Base-by-base conservation (phyloP, 2,888 invertebrate genomes). In the Trissoscelio sp. region DNA sequence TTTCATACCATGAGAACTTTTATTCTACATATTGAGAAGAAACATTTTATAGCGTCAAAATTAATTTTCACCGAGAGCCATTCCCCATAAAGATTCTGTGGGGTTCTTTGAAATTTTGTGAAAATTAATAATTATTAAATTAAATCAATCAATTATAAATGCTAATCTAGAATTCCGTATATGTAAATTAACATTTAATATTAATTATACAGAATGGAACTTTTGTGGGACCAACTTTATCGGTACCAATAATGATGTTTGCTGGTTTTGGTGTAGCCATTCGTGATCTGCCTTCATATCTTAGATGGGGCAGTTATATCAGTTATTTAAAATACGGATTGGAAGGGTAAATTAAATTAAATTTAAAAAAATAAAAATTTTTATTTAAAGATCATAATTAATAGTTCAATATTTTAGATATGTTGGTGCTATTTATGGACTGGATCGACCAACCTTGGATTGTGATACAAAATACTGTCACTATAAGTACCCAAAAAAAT, bases 211-310 rank as follows among this genome's bases (percentile, higher is more conserved):
- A 98, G 97, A 98, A 98, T 89, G 98, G 98, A 3, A 98, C 98
- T 3, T 99, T 98, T 92, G 92, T 98, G 85, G 98, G 98, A 0
- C 98, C 98, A 0, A 96, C 97, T 0, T 92, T 98, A 9, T 95
- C 96, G 1, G 97, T 98, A 28, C 98, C 98, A 0, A 95, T 98
- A 93, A 97, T 99, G 95, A 96, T 98, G 95, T 98, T 98, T 90
- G 97, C 98, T 66, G 98, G 98, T 0, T 98, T 98, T 91, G 98
- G 98, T 14, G 98, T 98, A 5, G 96, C 96, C 0, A 57, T 98
- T 31, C 93, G 95, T 0, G 98, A 98, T 89, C 93, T 98, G 74
- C 98, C 98, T 0, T 87, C 91, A 0, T 97, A 97, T 90, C 92
- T 99, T 3, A 94, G 95, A 88, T 98, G 98, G 98, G 96, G 98